Conservation (phyloP, 2,797 vertebrate genomes). For the Spheniscus humboldti region DNA sequence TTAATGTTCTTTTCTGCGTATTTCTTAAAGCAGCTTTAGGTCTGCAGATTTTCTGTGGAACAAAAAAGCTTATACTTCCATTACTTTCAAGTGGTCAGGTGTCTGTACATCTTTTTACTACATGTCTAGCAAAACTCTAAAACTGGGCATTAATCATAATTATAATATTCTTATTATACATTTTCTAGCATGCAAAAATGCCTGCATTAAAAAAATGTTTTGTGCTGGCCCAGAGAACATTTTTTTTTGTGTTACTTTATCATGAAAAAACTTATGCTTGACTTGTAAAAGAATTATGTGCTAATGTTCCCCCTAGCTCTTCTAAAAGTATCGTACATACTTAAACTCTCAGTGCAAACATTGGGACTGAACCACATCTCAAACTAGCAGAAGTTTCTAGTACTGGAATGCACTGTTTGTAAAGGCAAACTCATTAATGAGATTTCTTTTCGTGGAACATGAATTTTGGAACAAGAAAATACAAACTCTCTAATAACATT, state of each 20-base stretch:
- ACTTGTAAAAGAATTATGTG: not conserved
- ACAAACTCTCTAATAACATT: not conserved
- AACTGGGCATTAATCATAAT: not conserved
- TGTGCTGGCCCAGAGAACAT: not conserved
- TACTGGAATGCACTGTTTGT: not conserved
- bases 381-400: not conserved
- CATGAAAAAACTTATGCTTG: not conserved
- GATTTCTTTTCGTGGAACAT: not conserved
- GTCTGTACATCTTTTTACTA: not conserved
- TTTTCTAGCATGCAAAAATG: not conserved
- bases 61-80: not conserved
- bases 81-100: not conserved
- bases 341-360: not conserved
- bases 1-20: not conserved
- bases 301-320: not conserved
- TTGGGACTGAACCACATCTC: not conserved
- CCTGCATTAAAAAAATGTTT: not conserved
- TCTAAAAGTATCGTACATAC: not conserved
- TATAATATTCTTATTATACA: not conserved
- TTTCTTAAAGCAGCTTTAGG: not conserved
- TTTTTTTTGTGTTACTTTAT: not conserved
- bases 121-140: not conserved
- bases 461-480: not conserved
- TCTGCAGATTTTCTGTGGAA: not conserved
- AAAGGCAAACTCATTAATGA: not conserved